Evolutionary conservation across 2,113 vertebrate genomes (phyloP).

Genomic region (Cynoglossus semilaevis): DNA sequence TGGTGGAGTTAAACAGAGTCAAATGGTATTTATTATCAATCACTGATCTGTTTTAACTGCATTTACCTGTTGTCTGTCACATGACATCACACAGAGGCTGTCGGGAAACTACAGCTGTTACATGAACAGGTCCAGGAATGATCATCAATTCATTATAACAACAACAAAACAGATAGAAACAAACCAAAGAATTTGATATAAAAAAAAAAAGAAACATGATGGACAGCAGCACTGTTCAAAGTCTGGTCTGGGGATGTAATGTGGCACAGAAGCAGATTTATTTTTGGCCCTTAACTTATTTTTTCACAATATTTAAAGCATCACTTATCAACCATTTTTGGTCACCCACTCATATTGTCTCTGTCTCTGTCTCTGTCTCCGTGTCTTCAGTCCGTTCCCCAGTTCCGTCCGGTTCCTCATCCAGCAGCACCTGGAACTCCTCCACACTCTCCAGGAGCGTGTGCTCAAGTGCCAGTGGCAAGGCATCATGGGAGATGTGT

Average conservation of each 20-base stretch:
- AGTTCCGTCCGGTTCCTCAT: slow-evolving; percentile 91
- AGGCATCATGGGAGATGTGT: slow-evolving; percentile 95
- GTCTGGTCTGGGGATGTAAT: too few species aligned
- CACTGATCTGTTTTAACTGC: slow-evolving; percentile 27
- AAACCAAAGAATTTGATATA: too few species aligned
- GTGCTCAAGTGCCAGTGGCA: slow-evolving; percentile 91
- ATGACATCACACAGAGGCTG: neutral
- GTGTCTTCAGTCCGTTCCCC: slow-evolving; percentile 83
- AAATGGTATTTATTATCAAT: slow-evolving; percentile 2
- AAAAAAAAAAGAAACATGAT: too few species aligned
- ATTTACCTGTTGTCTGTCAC: slow-evolving; percentile 12
- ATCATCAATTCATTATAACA: too few species aligned
- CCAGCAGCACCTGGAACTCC: slow-evolving; percentile 93
- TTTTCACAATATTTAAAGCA: too few species aligned
- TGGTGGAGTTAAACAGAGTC: slow-evolving; percentile 17
- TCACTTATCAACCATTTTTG: too few species aligned
- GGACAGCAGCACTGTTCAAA: too few species aligned
- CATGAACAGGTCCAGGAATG: neutral
- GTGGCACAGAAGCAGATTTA: too few species aligned
- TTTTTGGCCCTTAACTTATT: too few species aligned
- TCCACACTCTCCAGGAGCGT: slow-evolving; percentile 90
- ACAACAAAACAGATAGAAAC: too few species aligned
- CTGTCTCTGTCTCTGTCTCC: neutral
- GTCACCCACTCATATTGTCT: too few species aligned
- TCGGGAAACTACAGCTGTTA: neutral